Evolutionary conservation across 92 coral and sea anemone species (phyloP), one percentile per base, ranked within the genome.

Genomic region (Muricea muricata): DNA sequence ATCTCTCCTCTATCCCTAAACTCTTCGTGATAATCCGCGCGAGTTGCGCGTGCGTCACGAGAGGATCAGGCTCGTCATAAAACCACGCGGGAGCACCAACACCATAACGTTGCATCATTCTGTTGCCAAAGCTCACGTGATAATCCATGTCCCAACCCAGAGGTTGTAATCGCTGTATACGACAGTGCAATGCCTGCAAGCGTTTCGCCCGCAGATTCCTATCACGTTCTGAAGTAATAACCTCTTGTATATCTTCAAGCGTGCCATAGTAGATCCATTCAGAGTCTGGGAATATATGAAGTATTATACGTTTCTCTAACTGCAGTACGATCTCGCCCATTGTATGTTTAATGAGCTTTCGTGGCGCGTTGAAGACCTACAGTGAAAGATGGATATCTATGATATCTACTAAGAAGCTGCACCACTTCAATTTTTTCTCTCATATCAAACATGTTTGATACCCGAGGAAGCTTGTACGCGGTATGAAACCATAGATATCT

Each of bases 41-140:
- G 70, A 78, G 71, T 56, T 78, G 83, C 71, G 83, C 83, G 83
- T 78, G 83, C 13, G 71, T 78, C 71, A 25, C 54, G 71, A 78
- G 83, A 21, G 71, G 50, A 35, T 78, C 83, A 54, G 33, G 83
- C 58, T 78, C 37, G 29, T 56, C 70, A 65, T 56, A 78, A 34
- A 78, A 57, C 48, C 61, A 78, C 83, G 68, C 69, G 55, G 83
- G 83, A 37, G 83, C 83, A 24, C 83, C 83, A 9, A 78, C 83
- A 56, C 83, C 83, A 39, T 78, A 78, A 32, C 65, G 42, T 35
- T 56, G 71, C 48, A 78, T 78, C 32, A 78, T 56, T 10, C 45
- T 34, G 31, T 58, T 56, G 8, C 83, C 83, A 14, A 58, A 78
- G 31, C 23, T 39, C 69, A 78, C 48, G 20, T 78, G 83, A 65